Evolutionary conservation across 2,888 invertebrate genomes (phyloP), one percentile per base, ranked within the genome.

Genomic region (Hipparchia semele): DNA sequence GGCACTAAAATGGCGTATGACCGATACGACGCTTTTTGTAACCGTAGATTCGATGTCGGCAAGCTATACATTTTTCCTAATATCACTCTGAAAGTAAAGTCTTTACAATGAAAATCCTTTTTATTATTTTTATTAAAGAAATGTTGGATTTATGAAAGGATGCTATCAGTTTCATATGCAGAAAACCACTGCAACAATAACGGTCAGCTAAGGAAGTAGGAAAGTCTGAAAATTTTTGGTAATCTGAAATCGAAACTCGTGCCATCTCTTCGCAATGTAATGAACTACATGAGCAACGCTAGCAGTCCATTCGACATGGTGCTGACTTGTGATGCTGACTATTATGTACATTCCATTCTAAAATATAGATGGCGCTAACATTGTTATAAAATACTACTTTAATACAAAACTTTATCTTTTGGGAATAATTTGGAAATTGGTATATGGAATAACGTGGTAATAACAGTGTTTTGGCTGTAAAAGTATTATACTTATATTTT

Each of bases 1-100:
- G 90, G 87, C 0, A 82, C 83, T 1, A 90, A 87, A 72, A 74
- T 92, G 53, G 86, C 86, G 0, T 90, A 89, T 75, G 91, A 91
- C 7, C 86, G 87, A n/a, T 91, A 90, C 72, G 88, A 87, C 67
- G 80, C 84, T 1, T 82, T 88, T 72, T 91, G 89, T 75, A 75
- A 81, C 46, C 84, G 83, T n/a, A 81, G 82, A 0, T 90, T 87
- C 54, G 85, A 89, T 51, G 79, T 85, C 33, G 78, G 82, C 1
- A 90, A 90, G 70, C 75, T 90, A 2, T 89, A 88, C 73, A 81
- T 86, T 45, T 84, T 87, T 33, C 83, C 87, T 2, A 87, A 88
- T 59, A 74, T 82, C 2, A 87, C 86, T 10, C 66, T 83, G n/a
- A 80, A 80, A 70, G 53, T 76, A 65, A 70, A 61, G 45, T 70